phyloP scores from a whole-genome alignment of 2,113 vertebrate species.

The Morone saxatilis region DNA sequence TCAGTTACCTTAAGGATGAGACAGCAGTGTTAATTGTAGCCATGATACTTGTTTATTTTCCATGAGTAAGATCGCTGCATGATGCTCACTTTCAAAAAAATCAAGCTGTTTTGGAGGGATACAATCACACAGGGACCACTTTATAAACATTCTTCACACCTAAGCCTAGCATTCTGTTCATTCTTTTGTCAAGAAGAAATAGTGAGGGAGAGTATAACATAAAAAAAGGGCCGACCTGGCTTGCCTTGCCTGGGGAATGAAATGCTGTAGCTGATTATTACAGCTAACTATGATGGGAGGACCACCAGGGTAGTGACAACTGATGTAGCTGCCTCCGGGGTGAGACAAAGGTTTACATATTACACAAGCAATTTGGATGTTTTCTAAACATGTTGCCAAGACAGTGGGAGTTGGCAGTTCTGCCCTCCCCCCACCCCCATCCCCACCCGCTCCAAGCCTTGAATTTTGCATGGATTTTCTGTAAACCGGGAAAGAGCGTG shows the following conservation, averaged over 20 bases:
- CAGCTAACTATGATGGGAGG: slow-evolving; percentile 89
- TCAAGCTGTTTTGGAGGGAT: slow-evolving; percentile 36
- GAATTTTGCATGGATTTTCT: slow-evolving; percentile 88
- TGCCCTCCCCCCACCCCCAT: slow-evolving; percentile 27
- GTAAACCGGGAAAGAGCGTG: slow-evolving; percentile 69
- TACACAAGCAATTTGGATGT: slow-evolving; percentile 99
- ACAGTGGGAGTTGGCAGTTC: slow-evolving; percentile 95
- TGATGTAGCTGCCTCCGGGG: slow-evolving; percentile 92
- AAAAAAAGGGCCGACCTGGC: slow-evolving; percentile 78
- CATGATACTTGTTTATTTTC: slow-evolving; percentile 9
- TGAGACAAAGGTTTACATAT: slow-evolving; percentile 99
- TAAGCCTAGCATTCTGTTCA: slow-evolving; percentile 68
- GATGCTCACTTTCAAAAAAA: slow-evolving; percentile 17
- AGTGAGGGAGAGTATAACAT: slow-evolving; percentile 63
- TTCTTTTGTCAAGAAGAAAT: slow-evolving; percentile 79
- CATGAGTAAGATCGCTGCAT: not conserved
- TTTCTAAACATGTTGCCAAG: slow-evolving; percentile 99
- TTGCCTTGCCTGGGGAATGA: slow-evolving; percentile 85
- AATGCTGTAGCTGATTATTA: slow-evolving; percentile 91
- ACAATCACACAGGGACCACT: slow-evolving; percentile 44
- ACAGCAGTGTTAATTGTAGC: slow-evolving; percentile 28
- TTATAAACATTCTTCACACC: slow-evolving; percentile 71
- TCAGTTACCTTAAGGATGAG: slow-evolving; percentile 36
- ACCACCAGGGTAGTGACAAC: slow-evolving; percentile 97
- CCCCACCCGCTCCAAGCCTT: slow-evolving; percentile 46